Evolutionary conservation across 2,113 vertebrate species (phyloP), one percentile per base, ranked within the genome.

Genomic region (Hydrochoerus hydrochaeris): DNA sequence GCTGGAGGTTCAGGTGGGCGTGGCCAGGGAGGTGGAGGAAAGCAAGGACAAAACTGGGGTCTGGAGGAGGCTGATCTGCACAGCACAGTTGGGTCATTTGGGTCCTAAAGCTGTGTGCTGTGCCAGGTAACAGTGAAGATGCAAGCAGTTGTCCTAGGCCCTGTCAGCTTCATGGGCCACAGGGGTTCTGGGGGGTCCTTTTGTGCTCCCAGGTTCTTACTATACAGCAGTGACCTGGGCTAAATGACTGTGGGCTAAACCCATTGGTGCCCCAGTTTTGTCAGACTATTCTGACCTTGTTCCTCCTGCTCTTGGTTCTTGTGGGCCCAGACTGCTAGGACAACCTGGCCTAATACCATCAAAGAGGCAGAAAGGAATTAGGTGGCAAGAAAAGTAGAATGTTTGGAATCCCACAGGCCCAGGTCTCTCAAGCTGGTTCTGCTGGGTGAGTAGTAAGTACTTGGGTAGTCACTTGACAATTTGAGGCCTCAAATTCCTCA

Each of bases 401-500:
- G 7, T 38, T 28, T 52, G 16, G 32, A 32, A 30, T 62, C 54
- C 3, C 0, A n/a, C 62, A 57, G 63, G 32, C 1, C 5, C 20
- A 20, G 41, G 71, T 85, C 54, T 88, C 73, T 60, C 58, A 12
- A 60, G 30, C 49, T 30, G 24, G n/a, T 19, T 54, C 67, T 6
- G 19, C 32, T 16, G 3, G 38, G 41, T 17, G 12, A 63, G 0
- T 13, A 5, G 60, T 2, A 0, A 26, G 26, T n/a, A 14, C 71
- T 10, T 38, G 17, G 38, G 11, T 4, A 54, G 41, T 46, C 12
- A 28, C 30, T 19, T 5, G 41, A 65, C 52, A 1, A 7, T n/a
- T 8, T 2, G 20, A 67, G 24, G 16, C 41, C 30, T 63, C 60
- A 19, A 8, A 7, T 28, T 62, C 46, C 89, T 75, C 54, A 19